Base-by-base conservation (phyloP, 1,140 invertebrate genomes). In the Heliconius nattereri region DNA sequence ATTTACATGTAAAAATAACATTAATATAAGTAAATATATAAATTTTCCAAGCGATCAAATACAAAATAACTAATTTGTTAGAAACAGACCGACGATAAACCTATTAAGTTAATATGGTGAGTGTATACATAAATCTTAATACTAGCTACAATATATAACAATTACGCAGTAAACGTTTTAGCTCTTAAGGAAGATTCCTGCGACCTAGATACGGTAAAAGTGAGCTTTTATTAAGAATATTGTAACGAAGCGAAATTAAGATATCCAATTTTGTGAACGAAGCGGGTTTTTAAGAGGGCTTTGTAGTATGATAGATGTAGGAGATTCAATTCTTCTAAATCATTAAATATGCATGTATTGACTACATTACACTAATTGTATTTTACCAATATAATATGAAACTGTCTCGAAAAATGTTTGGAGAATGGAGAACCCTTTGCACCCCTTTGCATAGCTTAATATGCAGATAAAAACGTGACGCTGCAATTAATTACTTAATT, bases 101-200 rank as follows among this genome's bases (percentile, higher is more conserved):
- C 78, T 72, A 76, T 80, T 75, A 80, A 57, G 52, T 70, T 80
- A 80, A 80, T 73, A 76, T 71, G 26, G 45, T 19, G 40, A 72
- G 79, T 76, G 76, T 75, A 78, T 81, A 81, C 76, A 81, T 81
- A 81, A 83, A 83, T 83, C 77, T 60, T 78, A 78, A 83, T 83
- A 76, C 73, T 78, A 26, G 45, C 73, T 29, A 79, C 78, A 80
- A 83, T 83, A 83, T 80, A 83, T 83, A 80, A 80, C 81, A 80
- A 75, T 80, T 83, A 80, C 76, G 35, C 60, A 75, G 76, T 78
- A 81, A 75, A 83, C 71, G 75, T 72, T 72, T 76, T 40, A 78
- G 80, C 79, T 81, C 80, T 78, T 81, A 81, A 79, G 78, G 81
- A 77, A 78, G 71, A 75, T 66, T 79, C 74, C 75, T 78, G 73